Base-by-base conservation (phyloP, 1,140 invertebrate species). In the Drosophila pachea region DNA sequence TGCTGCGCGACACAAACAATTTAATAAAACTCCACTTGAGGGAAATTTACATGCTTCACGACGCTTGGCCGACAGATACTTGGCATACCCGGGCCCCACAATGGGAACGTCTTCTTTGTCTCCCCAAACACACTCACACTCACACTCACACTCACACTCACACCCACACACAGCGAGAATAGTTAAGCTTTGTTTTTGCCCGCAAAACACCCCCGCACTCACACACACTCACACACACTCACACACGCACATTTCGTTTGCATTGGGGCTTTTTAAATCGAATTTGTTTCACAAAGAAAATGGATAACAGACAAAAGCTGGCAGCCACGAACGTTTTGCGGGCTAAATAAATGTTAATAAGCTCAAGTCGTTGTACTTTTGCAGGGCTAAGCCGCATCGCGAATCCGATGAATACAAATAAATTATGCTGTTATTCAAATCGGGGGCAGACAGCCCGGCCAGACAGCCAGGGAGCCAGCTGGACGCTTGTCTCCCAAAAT, bases 1-100 rank as follows among this genome's bases (percentile, higher is more conserved):
- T 59, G 54, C 64, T 73, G 73, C 65, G 54, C 68, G 79, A 83
- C 75, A 75, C 75, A 83, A 83, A 84, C 81, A 84, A 84, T 86
- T 84, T 86, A 84, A 84, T 84, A 84, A 86, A 75, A 76, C 81
- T 75, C 76, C 71, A 68, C 67, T 83, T 84, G 72, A 76, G 59
- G 65, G 50, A 78, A 84, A 84, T 84, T 79, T 79, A 84, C 79
- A 84, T 83, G 76, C 77, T 74, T 49, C 63, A 50, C 56, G 52
- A 56, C 75, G 58, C 60, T 63, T 59, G 63, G 11, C 36, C 61
- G 64, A 61, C 64, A 71, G 68, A 67, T 68, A 70, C 68, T 70
- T 66, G 67, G 67, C 53, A 69, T 68, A 47, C 32, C 62, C 36
- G 33, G 31, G 32, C 11, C 33, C 14, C 8, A 4, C 65, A 58